These are phyloP conservation scores for Pionites leucogaster DNA, from an alignment of 2,113 vertebrate genomes.

Conservation along the genomic window DNA sequence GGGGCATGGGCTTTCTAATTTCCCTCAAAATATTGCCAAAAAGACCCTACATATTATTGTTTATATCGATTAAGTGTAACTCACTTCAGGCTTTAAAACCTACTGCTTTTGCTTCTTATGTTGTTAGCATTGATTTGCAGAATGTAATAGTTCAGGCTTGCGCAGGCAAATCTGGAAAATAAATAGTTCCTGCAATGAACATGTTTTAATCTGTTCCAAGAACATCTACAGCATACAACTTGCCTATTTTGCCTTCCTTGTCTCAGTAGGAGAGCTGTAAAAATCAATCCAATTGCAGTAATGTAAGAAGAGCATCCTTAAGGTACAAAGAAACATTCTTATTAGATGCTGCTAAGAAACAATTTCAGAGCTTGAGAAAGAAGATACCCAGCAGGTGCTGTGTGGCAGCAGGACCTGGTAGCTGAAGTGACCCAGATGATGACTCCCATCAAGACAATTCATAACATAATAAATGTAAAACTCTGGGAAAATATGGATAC, in stretches of 20 bases:
- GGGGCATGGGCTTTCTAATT: not conserved
- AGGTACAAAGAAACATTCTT: slow-evolving; percentile 14
- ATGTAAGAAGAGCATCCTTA: slow-evolving; percentile 17
- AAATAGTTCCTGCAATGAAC: not conserved
- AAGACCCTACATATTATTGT: not conserved
- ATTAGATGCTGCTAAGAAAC: slow-evolving; percentile 21
- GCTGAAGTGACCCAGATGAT: not conserved
- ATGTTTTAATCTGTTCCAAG: slow-evolving; percentile 30
- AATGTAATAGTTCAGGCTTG: slow-evolving; percentile 3
- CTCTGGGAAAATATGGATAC: not conserved
- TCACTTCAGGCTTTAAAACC: not conserved
- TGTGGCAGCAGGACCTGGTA: not conserved
- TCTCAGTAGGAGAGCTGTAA: slow-evolving; percentile 7
- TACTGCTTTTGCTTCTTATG: not conserved
- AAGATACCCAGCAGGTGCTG: not conserved
- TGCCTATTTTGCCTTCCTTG: not conserved
- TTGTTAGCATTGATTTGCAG: slow-evolving; percentile 21
- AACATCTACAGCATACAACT: not conserved
- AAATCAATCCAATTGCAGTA: slow-evolving; percentile 23
- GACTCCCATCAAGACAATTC: not conserved
- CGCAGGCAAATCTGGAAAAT: slow-evolving; percentile 34
- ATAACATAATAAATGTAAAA: not conserved
- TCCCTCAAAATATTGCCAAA: not conserved
- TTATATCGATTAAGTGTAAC: not conserved
- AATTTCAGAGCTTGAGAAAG: slow-evolving; percentile 23